Base-by-base conservation (phyloP, 2,113 vertebrate species). In the Caretta caretta region DNA sequence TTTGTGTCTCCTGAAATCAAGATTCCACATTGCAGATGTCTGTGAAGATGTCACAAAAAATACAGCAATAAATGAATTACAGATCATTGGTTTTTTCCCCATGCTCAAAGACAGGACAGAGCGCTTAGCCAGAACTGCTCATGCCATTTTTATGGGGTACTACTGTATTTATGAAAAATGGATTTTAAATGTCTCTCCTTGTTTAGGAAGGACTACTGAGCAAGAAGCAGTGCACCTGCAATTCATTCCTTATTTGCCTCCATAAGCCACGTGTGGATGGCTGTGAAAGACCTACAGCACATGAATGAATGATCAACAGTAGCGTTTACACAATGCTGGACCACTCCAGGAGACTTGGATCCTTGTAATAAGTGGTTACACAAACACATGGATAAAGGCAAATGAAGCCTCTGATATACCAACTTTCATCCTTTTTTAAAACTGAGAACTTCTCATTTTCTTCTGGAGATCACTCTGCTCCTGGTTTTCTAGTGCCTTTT, bases 361-460 rank as follows among this genome's bases (percentile, higher is more conserved):
- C 8, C 90, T 90, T 49, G 81, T 91, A 92, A 95, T 88, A 88
- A 96, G 57, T 88, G 59, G 25, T 81, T 92, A 72, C 92, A 91
- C 90, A 91, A 42, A 42, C 49, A 56, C 69, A 51, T 83, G 93
- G 79, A 93, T 96, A 93, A 95, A 84, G 85, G 29, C 27, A 87
- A 93, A 94, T 90, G 50, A 94, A 94, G 86, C 31, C 92, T 93
- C 90, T 80, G 91, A 94, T 90, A 83, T 72, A 94, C 82, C 80
- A 80, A 95, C 92, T 86, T 84, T 35, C 92, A 96, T 93, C 93
- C 81, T 8, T 1, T 96, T 96, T 90, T 82, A 81, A 89, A 93
- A 92, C 3, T 35, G 87, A 93, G 83, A 96, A 87, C 81, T 25
- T 79, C 29, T 65, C 31, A 57, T 94, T 89, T 87, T 81, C 48